Evolutionary conservation across 2,888 invertebrate species (phyloP).

Genomic region (Cantharis rustica): DNA sequence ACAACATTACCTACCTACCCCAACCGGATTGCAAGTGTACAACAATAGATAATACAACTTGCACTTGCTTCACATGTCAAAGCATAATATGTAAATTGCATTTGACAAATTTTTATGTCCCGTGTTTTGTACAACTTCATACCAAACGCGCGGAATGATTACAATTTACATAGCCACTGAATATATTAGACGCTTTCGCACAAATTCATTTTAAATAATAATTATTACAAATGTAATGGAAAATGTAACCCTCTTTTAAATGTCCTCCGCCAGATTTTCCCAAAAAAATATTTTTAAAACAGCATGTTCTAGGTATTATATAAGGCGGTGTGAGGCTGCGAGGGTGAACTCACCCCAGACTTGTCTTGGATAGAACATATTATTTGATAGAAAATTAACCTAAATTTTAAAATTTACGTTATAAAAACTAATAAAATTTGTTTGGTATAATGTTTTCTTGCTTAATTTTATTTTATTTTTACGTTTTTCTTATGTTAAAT

Average conservation of each 20-base stretch:
- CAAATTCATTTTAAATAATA: background rate
- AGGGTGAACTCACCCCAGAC: background rate
- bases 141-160: constrained; percentile 13
- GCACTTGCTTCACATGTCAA: constrained; percentile 25
- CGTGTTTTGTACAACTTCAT: constrained; percentile 1
- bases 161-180: constrained; percentile 9
- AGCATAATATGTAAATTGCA: constrained; percentile 20
- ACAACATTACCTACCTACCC: constrained; percentile 1
- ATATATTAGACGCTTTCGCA: constrained; percentile 1
- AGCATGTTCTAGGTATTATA: no score
- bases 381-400: no score
- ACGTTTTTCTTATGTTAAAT: no score
- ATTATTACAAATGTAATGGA: background rate
- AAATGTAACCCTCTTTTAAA: background rate
- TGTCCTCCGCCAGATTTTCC: background rate
- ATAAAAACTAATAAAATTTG: no score
- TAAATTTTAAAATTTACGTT: no score
- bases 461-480: no score
- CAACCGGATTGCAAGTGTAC: background rate
- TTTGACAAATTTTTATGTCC: constrained; percentile 20
- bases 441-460: no score
- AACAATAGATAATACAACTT: constrained; percentile 7
- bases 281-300: no score
- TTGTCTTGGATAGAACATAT: no score
- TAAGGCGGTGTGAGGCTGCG: no score